Conservation (phyloP, 2,797 vertebrate genomes). For the Xyrichtys novacula region DNA sequence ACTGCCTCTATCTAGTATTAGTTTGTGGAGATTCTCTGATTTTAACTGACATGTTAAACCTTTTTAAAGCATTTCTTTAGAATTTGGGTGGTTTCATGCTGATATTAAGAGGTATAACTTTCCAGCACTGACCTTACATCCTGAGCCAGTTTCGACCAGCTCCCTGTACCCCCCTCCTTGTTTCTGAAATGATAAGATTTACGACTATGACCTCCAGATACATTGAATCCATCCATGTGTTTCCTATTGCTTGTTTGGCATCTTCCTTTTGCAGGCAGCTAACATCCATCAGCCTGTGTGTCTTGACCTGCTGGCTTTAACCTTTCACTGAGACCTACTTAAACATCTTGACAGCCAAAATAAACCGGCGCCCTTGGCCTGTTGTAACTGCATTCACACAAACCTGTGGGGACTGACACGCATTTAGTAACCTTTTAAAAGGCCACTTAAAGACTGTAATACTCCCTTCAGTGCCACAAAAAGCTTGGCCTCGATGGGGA, state of each 20-base stretch:
- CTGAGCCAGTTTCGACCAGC: slow-evolving; percentile 22
- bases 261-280: slow-evolving; percentile 32
- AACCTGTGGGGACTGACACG: slow-evolving; percentile 5
- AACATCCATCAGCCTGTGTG: slow-evolving; percentile 48
- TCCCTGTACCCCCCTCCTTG: slow-evolving; percentile 11
- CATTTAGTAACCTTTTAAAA: slow-evolving; percentile 53
- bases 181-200: slow-evolving; percentile 48
- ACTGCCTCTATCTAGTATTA: too few species aligned
- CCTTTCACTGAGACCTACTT: slow-evolving; percentile 60
- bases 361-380: slow-evolving; percentile 36
- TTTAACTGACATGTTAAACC: too few species aligned
- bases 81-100: too few species aligned
- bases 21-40: too few species aligned
- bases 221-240: slow-evolving; percentile 32
- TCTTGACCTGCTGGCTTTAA: slow-evolving; percentile 58
- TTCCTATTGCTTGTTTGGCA: slow-evolving; percentile 11
- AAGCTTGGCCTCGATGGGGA: neutral
- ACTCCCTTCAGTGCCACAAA: slow-evolving; percentile 2
- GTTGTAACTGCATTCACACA: slow-evolving; percentile 22
- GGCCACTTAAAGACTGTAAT: slow-evolving; percentile 28
- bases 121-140: slow-evolving; percentile 25
- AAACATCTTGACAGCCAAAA: slow-evolving; percentile 56
- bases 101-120: too few species aligned
- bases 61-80: too few species aligned
- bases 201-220: slow-evolving; percentile 47